Evolutionary conservation across 2,113 vertebrate species (phyloP).

Genomic region (Eonycteris spelaea): DNA sequence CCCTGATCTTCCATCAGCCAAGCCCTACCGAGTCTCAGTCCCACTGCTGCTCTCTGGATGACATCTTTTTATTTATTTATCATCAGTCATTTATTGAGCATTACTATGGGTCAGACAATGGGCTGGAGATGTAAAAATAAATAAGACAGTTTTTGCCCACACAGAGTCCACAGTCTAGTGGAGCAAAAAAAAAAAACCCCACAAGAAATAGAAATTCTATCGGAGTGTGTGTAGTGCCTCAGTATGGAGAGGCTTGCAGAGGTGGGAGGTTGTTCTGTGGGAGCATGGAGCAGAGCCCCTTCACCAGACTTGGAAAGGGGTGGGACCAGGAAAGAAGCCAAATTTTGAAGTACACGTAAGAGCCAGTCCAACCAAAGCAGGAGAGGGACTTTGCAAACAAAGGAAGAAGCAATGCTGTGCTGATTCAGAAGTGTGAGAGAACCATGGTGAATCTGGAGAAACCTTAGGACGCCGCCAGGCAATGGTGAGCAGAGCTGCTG

Average conservation of each 20-base stretch:
- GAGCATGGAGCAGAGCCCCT: too few species aligned
- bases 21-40: background rate
- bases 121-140: slow-evolving; percentile 15
- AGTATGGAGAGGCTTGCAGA: background rate
- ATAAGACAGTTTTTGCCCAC: background rate
- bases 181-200: background rate
- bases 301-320: background rate
- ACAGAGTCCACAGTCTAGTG: background rate
- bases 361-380: background rate
- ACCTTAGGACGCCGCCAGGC: rapidly evolving
- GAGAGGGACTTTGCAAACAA: background rate
- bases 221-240: background rate
- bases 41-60: background rate
- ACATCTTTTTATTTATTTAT: background rate
- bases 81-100: background rate
- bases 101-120: background rate
- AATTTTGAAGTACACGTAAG: background rate
- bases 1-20: background rate
- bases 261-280: rapidly evolving
- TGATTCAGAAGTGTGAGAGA: background rate
- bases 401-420: background rate
- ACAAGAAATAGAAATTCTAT: background rate
- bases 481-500: rapidly evolving
- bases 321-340: background rate
- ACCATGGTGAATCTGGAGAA: background rate